Conservation (phyloP, 1,140 invertebrate species). For the Hydropsyche tenuis region DNA sequence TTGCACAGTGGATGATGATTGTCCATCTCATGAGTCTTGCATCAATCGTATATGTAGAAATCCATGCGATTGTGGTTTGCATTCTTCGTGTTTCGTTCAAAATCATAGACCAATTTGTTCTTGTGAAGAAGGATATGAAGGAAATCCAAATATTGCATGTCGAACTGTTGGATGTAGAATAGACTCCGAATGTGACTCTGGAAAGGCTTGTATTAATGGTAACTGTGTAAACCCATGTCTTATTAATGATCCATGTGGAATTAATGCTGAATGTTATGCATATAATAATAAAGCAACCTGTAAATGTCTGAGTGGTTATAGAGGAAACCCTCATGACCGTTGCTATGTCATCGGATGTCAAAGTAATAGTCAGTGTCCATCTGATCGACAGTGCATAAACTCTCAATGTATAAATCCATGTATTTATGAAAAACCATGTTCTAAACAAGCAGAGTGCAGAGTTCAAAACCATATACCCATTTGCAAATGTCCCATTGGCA, state of each 20-base stretch:
- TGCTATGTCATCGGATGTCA: slow-evolving; percentile 86
- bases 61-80: slow-evolving; percentile 85
- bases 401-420: slow-evolving; percentile 88
- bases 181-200: slow-evolving; percentile 79
- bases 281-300: slow-evolving; percentile 78
- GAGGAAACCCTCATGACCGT: slow-evolving; percentile 78
- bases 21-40: slow-evolving; percentile 78
- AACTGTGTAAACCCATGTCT: slow-evolving; percentile 87
- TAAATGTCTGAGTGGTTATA: slow-evolving; percentile 78
- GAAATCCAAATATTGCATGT: slow-evolving; percentile 83
- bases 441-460: slow-evolving; percentile 77
- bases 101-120: slow-evolving; percentile 87
- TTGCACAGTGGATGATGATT: slow-evolving; percentile 81
- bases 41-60: slow-evolving; percentile 84
- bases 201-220: slow-evolving; percentile 82
- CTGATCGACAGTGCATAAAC: slow-evolving; percentile 83
- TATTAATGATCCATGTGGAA: slow-evolving; percentile 77
- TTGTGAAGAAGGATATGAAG: slow-evolving; percentile 81
- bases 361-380: slow-evolving; percentile 86
- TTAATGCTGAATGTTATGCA: slow-evolving; percentile 83
- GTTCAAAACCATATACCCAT: slow-evolving; percentile 82
- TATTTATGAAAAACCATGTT: slow-evolving; percentile 78
- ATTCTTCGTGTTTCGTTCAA: slow-evolving; percentile 81
- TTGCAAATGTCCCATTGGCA: slow-evolving; percentile 79
- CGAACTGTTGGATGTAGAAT: slow-evolving; percentile 77